Conservation (phyloP, 1,140 invertebrate genomes). For the Platyscapa corneri region DNA sequence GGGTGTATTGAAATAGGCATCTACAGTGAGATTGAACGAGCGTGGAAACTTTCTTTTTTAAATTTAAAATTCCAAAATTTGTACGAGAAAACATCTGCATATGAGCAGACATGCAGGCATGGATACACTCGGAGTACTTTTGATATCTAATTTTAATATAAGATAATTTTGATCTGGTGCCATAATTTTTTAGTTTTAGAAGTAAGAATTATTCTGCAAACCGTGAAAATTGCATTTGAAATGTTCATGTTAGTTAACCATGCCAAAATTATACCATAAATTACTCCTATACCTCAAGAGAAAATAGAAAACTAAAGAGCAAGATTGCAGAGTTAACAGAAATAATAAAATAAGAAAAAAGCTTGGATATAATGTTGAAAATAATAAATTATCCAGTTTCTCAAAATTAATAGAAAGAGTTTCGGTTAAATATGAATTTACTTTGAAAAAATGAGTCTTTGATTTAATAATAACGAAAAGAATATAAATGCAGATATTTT, state of each 20-base stretch:
- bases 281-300: not conserved
- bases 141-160: not conserved
- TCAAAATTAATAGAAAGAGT: not conserved
- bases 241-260: slow-evolving; percentile 43
- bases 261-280: slow-evolving; percentile 11
- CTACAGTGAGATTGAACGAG: not conserved
- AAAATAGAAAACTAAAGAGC: not conserved
- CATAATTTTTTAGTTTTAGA: slow-evolving; percentile 5
- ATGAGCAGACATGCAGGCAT: not conserved
- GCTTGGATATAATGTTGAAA: not conserved
- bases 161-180: slow-evolving; percentile 38
- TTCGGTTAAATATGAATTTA: not conserved
- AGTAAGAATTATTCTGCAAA: not conserved
- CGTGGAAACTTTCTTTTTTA: not conserved
- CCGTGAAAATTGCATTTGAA: slow-evolving; percentile 40
- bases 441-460: not conserved
- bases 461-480: not conserved
- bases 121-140: not conserved
- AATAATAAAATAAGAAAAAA: not conserved
- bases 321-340: not conserved
- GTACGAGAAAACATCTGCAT: not conserved
- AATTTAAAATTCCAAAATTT: not conserved
- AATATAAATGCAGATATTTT: too few species aligned
- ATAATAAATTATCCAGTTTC: slow-evolving; percentile 14
- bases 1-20: not conserved